Base-by-base conservation (phyloP, 1,140 invertebrate genomes). In the Agrilus planipennis region DNA sequence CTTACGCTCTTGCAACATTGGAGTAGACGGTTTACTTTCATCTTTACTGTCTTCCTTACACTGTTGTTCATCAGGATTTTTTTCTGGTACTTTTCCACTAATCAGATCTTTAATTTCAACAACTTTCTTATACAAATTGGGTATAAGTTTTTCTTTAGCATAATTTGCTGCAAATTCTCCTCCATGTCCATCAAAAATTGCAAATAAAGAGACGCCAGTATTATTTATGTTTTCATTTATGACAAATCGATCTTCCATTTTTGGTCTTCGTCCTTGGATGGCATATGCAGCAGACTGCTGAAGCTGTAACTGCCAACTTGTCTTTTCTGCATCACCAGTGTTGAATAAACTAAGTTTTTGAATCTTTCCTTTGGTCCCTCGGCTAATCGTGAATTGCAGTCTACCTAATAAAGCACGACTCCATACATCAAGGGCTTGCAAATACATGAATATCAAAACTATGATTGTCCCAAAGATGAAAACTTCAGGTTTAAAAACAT, bases 161-260 rank as follows among this genome's bases (percentile, higher is more conserved):
- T 86, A 92, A 54, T 92, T 84, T 10, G 88, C 89, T 36, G 89
- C 88, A 73, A 91, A 90, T 65, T 92, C 85, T 34, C 90, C 91
- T 38, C 90, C 91, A 64, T 95, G 91, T 1, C 90, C 91, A 71
- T 95, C 90, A 64, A 93, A 94, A 39, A 94, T 78, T 25, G 88
- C 89, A 70, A 88, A 93, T 31, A 94, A 68, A 2, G 84, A 81
- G 35, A 91, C 78, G 17, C 77, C 79, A 15, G 77, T 79, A 41
- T 76, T 69, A 51, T 79, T 76, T 20, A 83, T 76, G 53, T 87
- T 79, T 57, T 81, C 75, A 44, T 84, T 76, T 21, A 88, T 74
- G 28, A 84, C 82, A 61, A 87, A 89, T 49, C 89, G 73, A 64
- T 95, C 90, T 72, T 94, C 91, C 91, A 95, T 95, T 37, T 82